Evolutionary conservation across 2,797 vertebrate genomes (phyloP).

Genomic region (Protonibea diacanthus): DNA sequence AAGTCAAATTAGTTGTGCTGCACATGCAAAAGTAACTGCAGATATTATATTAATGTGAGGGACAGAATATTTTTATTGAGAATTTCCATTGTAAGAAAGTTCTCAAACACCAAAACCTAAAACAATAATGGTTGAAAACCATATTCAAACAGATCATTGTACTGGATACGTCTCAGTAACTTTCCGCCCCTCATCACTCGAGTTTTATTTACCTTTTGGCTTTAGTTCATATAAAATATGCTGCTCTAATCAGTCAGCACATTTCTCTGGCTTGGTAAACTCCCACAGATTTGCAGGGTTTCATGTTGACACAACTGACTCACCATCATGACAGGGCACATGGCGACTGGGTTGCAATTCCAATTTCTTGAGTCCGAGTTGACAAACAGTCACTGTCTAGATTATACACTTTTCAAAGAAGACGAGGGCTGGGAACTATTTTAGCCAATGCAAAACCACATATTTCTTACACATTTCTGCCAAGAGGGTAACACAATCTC

Average conservation of each 20-base stretch:
- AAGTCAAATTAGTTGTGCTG: conserved; percentile 7
- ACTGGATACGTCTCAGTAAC: conserved; percentile 39
- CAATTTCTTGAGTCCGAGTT: conserved; percentile 63
- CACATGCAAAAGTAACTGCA: conserved; percentile 1
- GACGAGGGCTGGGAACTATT: conserved; percentile 77
- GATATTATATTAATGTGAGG: conserved; percentile 1
- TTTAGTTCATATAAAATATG: conserved; percentile 54
- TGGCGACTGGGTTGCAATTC: conserved; percentile 48
- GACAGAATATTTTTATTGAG: conserved; percentile 28
- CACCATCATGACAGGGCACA: conserved; percentile 66
- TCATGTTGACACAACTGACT: conserved; percentile 57
- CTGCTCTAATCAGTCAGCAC: conserved; percentile 61
- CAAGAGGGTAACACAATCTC: conserved; percentile 91
- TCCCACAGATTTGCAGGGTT: conserved; percentile 56
- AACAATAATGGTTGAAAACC: conserved; percentile 48
- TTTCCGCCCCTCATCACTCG: conserved; percentile 42
- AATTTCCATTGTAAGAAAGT: conserved; percentile 12
- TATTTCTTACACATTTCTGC: conserved; percentile 89
- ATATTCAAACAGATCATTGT: conserved; percentile 29
- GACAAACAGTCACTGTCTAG: conserved; percentile 72
- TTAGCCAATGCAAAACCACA: conserved; percentile 88
- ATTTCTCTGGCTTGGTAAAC: conserved; percentile 49
- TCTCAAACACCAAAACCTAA: conserved; percentile 24
- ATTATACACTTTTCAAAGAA: conserved; percentile 76
- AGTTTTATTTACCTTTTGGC: conserved; percentile 61